Conservation (phyloP, 2,888 invertebrate species). For the Melieria crassipennis region DNA sequence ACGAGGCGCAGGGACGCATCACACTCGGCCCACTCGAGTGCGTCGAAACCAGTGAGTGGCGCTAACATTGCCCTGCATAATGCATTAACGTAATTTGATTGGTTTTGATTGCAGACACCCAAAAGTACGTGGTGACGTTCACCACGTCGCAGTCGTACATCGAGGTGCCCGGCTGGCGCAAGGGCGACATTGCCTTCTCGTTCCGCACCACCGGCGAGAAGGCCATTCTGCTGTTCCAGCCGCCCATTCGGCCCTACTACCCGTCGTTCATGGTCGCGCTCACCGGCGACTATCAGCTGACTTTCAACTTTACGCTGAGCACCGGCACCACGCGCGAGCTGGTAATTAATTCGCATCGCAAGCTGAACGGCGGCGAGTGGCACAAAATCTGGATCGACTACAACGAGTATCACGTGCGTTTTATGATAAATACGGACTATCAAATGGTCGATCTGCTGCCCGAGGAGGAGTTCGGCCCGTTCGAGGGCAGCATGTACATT, state of each 20-base stretch:
- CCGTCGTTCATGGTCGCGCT: constrained; percentile 93
- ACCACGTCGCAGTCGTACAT: constrained; percentile 92
- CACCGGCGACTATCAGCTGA: constrained; percentile 86
- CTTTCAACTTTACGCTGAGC: constrained; percentile 89
- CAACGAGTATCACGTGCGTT: constrained; percentile 90
- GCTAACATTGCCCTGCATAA: not conserved
- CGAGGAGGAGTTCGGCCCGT: constrained; percentile 90
- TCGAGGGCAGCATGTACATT: constrained; percentile 93
- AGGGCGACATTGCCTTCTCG: constrained; percentile 91
- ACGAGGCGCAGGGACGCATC: constrained; percentile 86
- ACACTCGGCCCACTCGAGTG: constrained; percentile 92
- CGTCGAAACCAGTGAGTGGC: constrained; percentile 87
- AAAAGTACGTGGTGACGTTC: constrained; percentile 92
- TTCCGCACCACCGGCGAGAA: constrained; percentile 91
- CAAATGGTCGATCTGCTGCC: constrained; percentile 86
- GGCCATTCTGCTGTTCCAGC: constrained; percentile 90
- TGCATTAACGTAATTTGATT: not conserved
- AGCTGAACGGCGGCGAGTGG: constrained; percentile 93
- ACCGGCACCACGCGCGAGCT: constrained; percentile 84
- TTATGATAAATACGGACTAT: constrained; percentile 91
- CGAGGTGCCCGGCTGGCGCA: constrained; percentile 92
- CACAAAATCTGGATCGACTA: constrained; percentile 96
- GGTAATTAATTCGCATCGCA: constrained; percentile 82
- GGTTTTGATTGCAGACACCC: constrained; percentile 74
- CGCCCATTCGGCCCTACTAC: constrained; percentile 87